Evolutionary conservation across 2,797 vertebrate species (phyloP).

Genomic region (Remorina albescens): DNA sequence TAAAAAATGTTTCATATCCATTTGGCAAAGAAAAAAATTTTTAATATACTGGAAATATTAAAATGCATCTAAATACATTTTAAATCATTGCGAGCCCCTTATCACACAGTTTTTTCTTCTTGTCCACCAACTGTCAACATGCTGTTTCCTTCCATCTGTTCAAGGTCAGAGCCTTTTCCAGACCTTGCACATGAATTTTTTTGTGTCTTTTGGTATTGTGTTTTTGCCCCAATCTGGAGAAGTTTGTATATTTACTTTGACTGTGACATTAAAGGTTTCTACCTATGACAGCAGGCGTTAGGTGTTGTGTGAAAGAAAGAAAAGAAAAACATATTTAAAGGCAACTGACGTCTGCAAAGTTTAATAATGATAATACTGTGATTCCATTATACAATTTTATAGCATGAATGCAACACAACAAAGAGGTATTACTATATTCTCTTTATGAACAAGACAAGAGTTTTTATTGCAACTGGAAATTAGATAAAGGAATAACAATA

Average conservation of each 20-base stretch:
- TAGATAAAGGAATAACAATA: conserved; percentile 23
- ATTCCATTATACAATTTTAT: conserved; percentile 49
- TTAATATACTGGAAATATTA: neutral
- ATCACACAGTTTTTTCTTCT: neutral
- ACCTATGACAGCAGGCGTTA: neutral
- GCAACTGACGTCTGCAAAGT: conserved; percentile 19
- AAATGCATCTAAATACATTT: conserved; percentile 1
- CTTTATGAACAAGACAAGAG: conserved; percentile 2
- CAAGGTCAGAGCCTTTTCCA: neutral
- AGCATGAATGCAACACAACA: conserved; percentile 44
- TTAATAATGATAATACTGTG: conserved; percentile 38
- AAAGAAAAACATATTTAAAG: conserved; percentile 54
- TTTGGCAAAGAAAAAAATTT: neutral
- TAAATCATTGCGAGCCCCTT: neutral
- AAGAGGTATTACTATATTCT: conserved; percentile 12
- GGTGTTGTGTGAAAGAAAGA: conserved; percentile 10
- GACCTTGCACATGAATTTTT: neutral
- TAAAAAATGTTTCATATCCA: conserved; percentile 1
- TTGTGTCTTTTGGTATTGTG: too few relatives aligned
- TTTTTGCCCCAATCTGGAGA: too few relatives aligned
- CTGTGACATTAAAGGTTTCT: too few relatives aligned
- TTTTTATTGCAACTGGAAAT: conserved; percentile 4
- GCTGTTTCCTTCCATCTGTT: neutral
- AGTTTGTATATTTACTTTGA: too few relatives aligned
- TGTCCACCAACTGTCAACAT: neutral